These are phyloP conservation scores for Sphinx pinastri DNA, from an alignment of 2,888 invertebrate species.

Conservation along the genomic window DNA sequence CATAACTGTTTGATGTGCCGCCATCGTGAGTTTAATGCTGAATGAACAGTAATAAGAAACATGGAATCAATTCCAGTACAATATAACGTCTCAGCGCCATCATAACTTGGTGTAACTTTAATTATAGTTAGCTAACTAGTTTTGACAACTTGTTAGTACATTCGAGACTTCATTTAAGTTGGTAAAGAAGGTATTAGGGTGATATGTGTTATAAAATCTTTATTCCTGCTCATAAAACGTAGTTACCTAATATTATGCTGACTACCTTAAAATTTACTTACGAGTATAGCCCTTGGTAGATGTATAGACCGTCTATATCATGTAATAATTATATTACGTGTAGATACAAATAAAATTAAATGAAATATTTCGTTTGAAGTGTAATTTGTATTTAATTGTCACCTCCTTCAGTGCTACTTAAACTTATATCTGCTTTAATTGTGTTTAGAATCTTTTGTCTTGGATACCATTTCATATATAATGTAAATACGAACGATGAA, in stretches of 20 bases:
- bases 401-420: not conserved
- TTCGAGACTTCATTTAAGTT: slow-evolving; percentile 69
- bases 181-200: slow-evolving; percentile 25
- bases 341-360: too few relatives aligned
- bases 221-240: not conserved
- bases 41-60: slow-evolving; percentile 34
- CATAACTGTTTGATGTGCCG: slow-evolving; percentile 42
- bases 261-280: not conserved
- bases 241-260: not conserved
- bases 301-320: not conserved
- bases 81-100: slow-evolving; percentile 49
- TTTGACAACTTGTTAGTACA: slow-evolving; percentile 68
- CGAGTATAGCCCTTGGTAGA: not conserved
- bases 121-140: slow-evolving; percentile 73
- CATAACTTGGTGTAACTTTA: slow-evolving; percentile 64
- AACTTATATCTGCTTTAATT: not conserved
- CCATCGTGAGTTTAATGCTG: slow-evolving; percentile 35
- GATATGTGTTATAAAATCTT: not conserved
- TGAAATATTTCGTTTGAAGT: too few relatives aligned
- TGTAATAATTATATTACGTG: too few relatives aligned
- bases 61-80: slow-evolving; percentile 36
- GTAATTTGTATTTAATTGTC: too few relatives aligned
- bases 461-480: slow-evolving; percentile 30
- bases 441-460: slow-evolving; percentile 23
- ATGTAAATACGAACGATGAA: slow-evolving; percentile 14